Evolutionary conservation across 2,888 invertebrate species (phyloP).

Genomic region (Calameuta filiformis): DNA sequence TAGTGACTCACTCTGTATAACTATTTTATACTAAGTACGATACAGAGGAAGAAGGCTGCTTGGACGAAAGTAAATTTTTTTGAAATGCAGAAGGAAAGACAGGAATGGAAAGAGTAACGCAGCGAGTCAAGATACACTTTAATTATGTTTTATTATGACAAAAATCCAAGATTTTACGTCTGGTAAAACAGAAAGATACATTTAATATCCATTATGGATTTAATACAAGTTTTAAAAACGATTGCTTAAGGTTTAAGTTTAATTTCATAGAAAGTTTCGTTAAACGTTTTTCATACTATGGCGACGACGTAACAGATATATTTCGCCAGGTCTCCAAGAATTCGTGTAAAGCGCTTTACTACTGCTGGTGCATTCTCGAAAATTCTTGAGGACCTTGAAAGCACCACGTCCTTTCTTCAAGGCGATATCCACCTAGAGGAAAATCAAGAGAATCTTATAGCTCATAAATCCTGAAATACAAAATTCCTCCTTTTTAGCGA

Average conservation of each 20-base stretch:
- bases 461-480: neutral
- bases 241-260: neutral
- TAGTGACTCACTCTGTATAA: no score
- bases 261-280: neutral
- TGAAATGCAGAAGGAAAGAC: neutral
- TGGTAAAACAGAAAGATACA: neutral
- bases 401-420: neutral
- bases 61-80: neutral
- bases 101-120: neutral
- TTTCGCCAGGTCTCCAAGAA: neutral
- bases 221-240: neutral
- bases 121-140: neutral
- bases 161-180: neutral
- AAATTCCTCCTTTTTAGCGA: neutral
- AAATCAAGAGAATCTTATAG: neutral
- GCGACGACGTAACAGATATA: neutral
- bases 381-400: neutral
- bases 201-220: neutral
- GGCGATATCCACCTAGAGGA: neutral
- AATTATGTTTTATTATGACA: neutral
- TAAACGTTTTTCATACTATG: neutral
- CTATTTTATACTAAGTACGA: neutral
- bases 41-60: neutral
- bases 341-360: neutral
- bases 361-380: neutral